Percentiles rank a stretch among this genome's conserved stretches.
Conservation (phyloP, 2,113 vertebrate genomes). For the Chitala chitala region DNA sequence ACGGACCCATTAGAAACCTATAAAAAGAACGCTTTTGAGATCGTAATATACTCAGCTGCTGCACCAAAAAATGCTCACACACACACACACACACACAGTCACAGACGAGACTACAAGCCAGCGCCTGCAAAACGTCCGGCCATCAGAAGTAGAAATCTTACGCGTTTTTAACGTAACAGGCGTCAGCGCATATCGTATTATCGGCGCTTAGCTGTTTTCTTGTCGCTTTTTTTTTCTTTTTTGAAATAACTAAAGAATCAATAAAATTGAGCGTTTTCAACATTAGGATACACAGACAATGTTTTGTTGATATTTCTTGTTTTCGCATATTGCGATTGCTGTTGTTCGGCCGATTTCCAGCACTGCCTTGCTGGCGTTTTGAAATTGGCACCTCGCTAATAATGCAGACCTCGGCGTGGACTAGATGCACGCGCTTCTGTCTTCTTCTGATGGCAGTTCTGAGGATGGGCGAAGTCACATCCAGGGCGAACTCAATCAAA, state of each 20-base stretch:
- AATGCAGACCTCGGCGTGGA: conserved; percentile 72
- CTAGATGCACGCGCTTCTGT: conserved; percentile 68
- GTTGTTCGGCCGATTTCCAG: no score
- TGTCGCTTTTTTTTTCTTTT: background rate
- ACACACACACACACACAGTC: conserved; percentile 41
- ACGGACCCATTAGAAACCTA: conserved; percentile 56
- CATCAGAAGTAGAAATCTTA: no score
- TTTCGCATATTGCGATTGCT: background rate
- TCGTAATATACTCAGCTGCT: conserved; percentile 51
- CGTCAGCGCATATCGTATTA: no score
- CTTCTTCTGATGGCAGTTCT: conserved; percentile 75
- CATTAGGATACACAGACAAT: no score
- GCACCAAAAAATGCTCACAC: no score
- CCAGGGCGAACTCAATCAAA: conserved; percentile 92
- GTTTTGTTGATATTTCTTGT: no score
- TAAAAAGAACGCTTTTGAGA: conserved; percentile 67
- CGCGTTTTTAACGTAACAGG: no score
- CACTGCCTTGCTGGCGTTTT: no score
- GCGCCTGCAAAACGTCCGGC: no score
- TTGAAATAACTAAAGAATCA: no score
- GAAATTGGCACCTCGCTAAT: conserved; percentile 32
- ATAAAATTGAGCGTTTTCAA: no score
- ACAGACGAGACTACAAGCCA: background rate
- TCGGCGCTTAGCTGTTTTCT: background rate
- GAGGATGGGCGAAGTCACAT: conserved; percentile 73